Evolutionary conservation across 2,113 vertebrate genomes (phyloP), one percentile per base, ranked within the genome.

Genomic region (Apteryx mantelli): DNA sequence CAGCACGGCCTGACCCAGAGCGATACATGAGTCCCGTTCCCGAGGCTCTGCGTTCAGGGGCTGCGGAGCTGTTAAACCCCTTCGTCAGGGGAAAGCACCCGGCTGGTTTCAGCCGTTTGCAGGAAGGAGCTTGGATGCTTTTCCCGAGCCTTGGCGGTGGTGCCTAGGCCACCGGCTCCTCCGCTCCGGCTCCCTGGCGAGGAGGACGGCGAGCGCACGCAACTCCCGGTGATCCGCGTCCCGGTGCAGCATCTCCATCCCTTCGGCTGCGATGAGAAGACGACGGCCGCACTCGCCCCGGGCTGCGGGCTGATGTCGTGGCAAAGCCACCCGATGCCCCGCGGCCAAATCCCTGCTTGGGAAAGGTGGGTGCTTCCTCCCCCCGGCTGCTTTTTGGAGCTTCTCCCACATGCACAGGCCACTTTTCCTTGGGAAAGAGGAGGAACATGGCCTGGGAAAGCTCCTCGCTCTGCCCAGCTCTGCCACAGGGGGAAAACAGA

Each of bases 371-470:
- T 32, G 10, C 21, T 66, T 28, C 58, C 36, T 20, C 50, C 46
- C 5, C 5, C 38, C 11, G 18, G 60, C 60, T 38, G 26, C 32
- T 38, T 30, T 32, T 11, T 7, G 58, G 66, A 48, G 18, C 18
- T 55, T 1, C 6, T 28, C 24, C 32, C 18, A 1, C 4, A 4
- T 18, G 4, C 1, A 1, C 75, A 0, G 1, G 13, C 64, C 36
- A 26, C 44, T 3, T 36, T 32, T 46, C 11, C 71, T 11, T 19
- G 7, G 52, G 64, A 58, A 53, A 61, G 22, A 58, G 34, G 38
- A 42, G 34, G 18, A 11, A 17, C 1, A 1, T 1, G 7, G 32
- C 34, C 14, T 17, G 28, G 21, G 44, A 36, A 44, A 21, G 1
- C 30, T 48, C 40, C 40, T 7, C 20, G 28, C 71, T 0, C 0